Conservation (phyloP, 2,888 invertebrate genomes). For the Caenorhabditis panamensis region DNA sequence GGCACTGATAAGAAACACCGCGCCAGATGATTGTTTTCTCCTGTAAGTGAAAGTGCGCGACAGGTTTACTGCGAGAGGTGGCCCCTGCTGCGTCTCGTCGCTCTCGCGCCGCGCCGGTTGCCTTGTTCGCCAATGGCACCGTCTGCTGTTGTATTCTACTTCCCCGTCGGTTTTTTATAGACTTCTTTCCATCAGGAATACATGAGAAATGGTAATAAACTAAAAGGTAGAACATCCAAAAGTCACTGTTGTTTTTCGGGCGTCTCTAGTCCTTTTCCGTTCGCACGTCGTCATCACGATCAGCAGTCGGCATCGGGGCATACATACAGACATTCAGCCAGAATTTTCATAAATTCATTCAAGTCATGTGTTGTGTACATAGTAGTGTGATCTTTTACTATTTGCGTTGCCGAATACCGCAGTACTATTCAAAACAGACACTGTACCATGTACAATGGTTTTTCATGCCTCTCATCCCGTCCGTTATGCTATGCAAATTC, state of each 20-base stretch:
- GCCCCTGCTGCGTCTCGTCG: constrained; percentile 14
- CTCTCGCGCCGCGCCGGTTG: neutral
- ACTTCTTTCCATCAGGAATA: neutral
- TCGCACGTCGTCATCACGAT: constrained; percentile 16
- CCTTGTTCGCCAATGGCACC: constrained; percentile 31
- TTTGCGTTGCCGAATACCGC: constrained; percentile 52
- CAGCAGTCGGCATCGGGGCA: constrained; percentile 22
- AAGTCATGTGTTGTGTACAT: constrained; percentile 55
- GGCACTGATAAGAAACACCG: constrained; percentile 30
- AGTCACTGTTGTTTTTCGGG: neutral
- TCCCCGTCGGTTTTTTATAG: constrained; percentile 3
- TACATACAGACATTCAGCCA: constrained; percentile 32
- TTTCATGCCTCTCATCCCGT: constrained; percentile 36
- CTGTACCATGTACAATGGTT: constrained; percentile 13
- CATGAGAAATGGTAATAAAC: neutral
- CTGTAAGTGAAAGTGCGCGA: constrained; percentile 54
- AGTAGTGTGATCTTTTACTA: constrained; percentile 53
- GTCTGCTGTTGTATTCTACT: constrained; percentile 10
- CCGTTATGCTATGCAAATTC: constrained; percentile 53
- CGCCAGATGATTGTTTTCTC: constrained; percentile 41
- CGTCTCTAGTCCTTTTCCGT: neutral
- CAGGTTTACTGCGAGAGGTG: constrained; percentile 51
- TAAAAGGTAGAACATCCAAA: neutral
- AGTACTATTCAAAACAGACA: constrained; percentile 26
- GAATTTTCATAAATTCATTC: constrained; percentile 50